Evolutionary conservation across 2,113 vertebrate species (phyloP).

Genomic region (Herpetotheres cachinnans): DNA sequence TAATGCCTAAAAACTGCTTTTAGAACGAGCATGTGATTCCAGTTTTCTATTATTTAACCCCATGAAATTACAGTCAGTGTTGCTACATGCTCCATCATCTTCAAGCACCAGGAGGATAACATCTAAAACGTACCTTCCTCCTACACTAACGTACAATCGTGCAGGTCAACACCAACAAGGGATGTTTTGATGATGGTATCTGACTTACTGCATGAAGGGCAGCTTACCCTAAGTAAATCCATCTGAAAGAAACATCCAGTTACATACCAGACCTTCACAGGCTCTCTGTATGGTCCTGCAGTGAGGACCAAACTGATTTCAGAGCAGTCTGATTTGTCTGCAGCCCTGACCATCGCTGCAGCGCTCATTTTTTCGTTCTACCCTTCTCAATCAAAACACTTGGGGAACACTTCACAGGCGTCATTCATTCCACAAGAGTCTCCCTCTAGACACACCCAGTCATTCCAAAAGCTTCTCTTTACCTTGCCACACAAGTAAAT

Average conservation of each 20-base stretch:
- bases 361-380: neutral
- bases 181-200: neutral
- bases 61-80: neutral
- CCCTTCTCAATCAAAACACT: neutral
- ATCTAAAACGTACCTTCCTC: neutral
- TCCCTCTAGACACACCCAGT: neutral
- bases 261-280: neutral
- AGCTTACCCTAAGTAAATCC: neutral
- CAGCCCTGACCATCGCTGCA: neutral
- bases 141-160: accelerated
- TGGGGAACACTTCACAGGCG: neutral
- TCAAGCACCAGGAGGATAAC: neutral
- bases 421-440: neutral
- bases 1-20: neutral
- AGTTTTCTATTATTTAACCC: neutral
- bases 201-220: neutral
- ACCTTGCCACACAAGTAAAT: slow-evolving; percentile 98
- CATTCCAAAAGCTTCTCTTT: neutral
- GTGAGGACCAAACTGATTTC: neutral
- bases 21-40: neutral
- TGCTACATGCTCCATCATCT: neutral
- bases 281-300: neutral
- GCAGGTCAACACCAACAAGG: neutral
- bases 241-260: neutral
- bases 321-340: neutral